Conservation (phyloP, 2,113 vertebrate genomes). For the Leptodactylus fuscus region DNA sequence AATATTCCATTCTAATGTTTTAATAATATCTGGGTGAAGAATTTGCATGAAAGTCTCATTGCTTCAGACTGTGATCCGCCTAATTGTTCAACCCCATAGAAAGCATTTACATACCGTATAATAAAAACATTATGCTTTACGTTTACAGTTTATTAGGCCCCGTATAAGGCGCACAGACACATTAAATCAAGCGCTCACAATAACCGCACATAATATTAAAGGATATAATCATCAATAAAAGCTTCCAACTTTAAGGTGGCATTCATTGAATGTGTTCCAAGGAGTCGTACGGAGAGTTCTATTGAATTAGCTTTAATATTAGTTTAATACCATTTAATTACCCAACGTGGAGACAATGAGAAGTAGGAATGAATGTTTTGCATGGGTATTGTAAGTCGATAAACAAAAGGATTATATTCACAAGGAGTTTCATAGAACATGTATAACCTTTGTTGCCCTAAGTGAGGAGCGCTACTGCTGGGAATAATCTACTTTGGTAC, state of each 20-base stretch:
- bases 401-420: slow-evolving; percentile 26
- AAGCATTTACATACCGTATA: slow-evolving; percentile 56
- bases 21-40: slow-evolving; percentile 41
- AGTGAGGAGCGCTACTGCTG: not conserved
- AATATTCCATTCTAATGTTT: slow-evolving; percentile 18
- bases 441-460: not conserved
- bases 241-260: not conserved
- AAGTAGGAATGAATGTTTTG: not conserved
- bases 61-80: slow-evolving; percentile 11
- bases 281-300: not conserved
- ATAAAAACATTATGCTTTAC: slow-evolving; percentile 55
- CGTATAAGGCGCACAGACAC: slow-evolving; percentile 21
- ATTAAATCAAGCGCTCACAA: slow-evolving; percentile 41
- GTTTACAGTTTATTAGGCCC: slow-evolving; percentile 52
- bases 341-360: not conserved
- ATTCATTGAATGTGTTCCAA: not conserved
- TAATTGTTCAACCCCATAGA: slow-evolving; percentile 47
- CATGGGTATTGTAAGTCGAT: not conserved
- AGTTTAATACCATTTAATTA: slow-evolving; percentile 37
- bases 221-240: slow-evolving; percentile 48
- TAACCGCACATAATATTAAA: slow-evolving; percentile 50
- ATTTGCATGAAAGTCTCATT: slow-evolving; percentile 51
- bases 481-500: not conserved
- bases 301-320: slow-evolving; percentile 29
- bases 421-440: slow-evolving; percentile 3